A percentile compares a stretch with the other conserved stretches of the same genome.
Evolutionary conservation across 2,888 invertebrate genomes (phyloP).

Genomic region (Linnaemya vulpina): DNA sequence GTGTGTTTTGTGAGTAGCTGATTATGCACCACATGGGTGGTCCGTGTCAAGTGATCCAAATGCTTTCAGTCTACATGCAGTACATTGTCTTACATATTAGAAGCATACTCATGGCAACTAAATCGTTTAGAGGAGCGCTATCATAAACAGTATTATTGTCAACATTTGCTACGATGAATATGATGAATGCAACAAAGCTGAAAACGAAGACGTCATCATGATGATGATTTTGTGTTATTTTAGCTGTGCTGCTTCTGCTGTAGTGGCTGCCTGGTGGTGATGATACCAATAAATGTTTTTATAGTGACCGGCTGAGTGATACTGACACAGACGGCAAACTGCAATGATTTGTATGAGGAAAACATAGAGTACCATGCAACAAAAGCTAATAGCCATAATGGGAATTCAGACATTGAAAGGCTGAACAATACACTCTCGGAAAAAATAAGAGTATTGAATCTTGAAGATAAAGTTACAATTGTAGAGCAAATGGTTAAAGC

Average conservation of each 20-base stretch:
- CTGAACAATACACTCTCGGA: too few species aligned
- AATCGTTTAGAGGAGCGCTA: slow-evolving; percentile 75
- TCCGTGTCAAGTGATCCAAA: slow-evolving; percentile 67
- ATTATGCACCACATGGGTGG: slow-evolving; percentile 67
- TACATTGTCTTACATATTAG: slow-evolving; percentile 53
- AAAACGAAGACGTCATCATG: slow-evolving; percentile 60
- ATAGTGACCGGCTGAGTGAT: slow-evolving; percentile 56
- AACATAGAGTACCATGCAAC: too few species aligned
- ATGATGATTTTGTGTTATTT: slow-evolving; percentile 72
- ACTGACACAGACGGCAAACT: slow-evolving; percentile 72
- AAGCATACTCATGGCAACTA: slow-evolving; percentile 18
- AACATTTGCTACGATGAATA: slow-evolving; percentile 69
- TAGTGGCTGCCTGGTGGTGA: slow-evolving; percentile 76
- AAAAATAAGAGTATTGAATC: too few species aligned
- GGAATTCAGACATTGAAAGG: too few species aligned
- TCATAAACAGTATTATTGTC: slow-evolving; percentile 75
- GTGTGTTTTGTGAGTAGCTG: slow-evolving; percentile 17
- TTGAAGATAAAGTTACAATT: too few species aligned
- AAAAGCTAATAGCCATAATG: too few species aligned
- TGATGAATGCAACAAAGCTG: slow-evolving; percentile 45
- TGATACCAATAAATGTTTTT: slow-evolving; percentile 69
- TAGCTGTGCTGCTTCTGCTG: slow-evolving; percentile 72
- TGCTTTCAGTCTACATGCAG: slow-evolving; percentile 48
- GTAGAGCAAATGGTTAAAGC: too few species aligned
- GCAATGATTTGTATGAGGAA: slow-evolving; percentile 57